Base-by-base conservation (phyloP, 2,888 invertebrate species). In the Hololepta plana region DNA sequence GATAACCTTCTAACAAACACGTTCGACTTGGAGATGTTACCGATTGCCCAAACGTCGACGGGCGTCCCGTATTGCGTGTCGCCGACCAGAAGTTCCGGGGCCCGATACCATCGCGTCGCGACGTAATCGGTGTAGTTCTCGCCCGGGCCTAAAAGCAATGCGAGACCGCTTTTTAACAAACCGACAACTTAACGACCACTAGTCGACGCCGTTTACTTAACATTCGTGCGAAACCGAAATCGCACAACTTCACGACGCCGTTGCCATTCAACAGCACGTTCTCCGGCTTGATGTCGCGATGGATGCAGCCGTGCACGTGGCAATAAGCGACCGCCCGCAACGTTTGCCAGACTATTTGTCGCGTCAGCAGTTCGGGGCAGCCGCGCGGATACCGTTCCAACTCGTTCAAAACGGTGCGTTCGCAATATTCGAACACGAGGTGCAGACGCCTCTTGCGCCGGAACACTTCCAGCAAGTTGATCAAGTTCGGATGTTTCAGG, bases 61-160 rank as follows among this genome's bases (percentile, higher is more conserved):
- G 88, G 80, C 2, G 81, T 73, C 34, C 84, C 76, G 45, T 85
- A 87, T 53, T 80, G 74, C 10, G 91, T 91, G 55, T 98, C 96
- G 0, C 96, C 98, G 1, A 98, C 96, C 23, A 98, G 64, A 12
- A 98, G 62, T 53, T 98, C 96, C 0, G 96, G 96, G 4, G 93
- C 85, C 32, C 98, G 66, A 60, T 98, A 98, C 96, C 96, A 98
- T 28, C 96, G 66, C 17, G 98, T 98, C 22, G 96, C 96, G 37
- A 98, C 98, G 55, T 98, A 98, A 57, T 98, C 98, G 27, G 96
- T 98, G 55, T 95, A 98, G 53, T 90, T 87, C 63, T 96, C 96
- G 1, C 87, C 91, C 1, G 93, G 90, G 56, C 77, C 84, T 74
- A 53, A 25, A 37, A 36, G 19, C 16, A 20, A 15, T 11, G 14